Evolutionary conservation across 37 sponge, comb jelly and placozoan species (phyloP).

Genomic region (Trichoplax adhaerens): DNA sequence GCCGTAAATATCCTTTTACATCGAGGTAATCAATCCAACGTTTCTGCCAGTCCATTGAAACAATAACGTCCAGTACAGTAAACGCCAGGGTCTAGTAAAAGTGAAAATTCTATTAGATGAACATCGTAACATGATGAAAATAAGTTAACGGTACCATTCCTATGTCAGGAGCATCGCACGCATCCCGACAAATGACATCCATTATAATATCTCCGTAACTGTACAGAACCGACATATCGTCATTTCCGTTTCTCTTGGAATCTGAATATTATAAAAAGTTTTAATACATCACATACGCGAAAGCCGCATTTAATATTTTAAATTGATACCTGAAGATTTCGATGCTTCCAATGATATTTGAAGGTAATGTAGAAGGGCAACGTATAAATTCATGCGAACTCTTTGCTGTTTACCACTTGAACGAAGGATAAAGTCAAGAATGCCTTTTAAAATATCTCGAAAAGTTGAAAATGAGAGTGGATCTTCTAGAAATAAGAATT

Average conservation of each 20-base stretch:
- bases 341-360: conserved; percentile 1
- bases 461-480: no score
- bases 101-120: background rate
- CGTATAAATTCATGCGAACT: conserved; percentile 14
- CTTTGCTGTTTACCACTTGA: conserved; percentile 18
- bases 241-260: background rate
- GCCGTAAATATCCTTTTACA: conserved; percentile 49
- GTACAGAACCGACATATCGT: conserved; percentile 34
- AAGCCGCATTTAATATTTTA: no score
- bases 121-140: background rate
- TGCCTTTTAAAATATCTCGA: no score
- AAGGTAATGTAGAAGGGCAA: conserved; percentile 19
- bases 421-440: conserved; percentile 2
- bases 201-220: conserved; percentile 71
- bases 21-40: conserved; percentile 51
- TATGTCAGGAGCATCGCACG: conserved; percentile 66
- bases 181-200: conserved; percentile 74
- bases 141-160: conserved; percentile 20
- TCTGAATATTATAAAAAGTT: no score
- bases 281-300: no score
- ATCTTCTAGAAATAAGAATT: no score
- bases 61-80: conserved; percentile 47
- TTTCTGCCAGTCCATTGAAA: conserved; percentile 43
- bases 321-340: no score
- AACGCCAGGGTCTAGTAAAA: conserved; percentile 62